Conservation (phyloP, 2,113 vertebrate species). For the human region GRCh38 chr5:72407501-72408000, state of each 20-base stretch:
- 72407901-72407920: background rate
- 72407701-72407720: background rate
- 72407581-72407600: background rate
- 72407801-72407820: slow-evolving; percentile 21
- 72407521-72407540: background rate
- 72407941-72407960: background rate
- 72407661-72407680: background rate
- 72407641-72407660: background rate
- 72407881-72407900: background rate
- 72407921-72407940: background rate
- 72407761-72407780: background rate
- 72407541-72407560: background rate
- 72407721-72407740: background rate
- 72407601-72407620: background rate
- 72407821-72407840: background rate
- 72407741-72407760: background rate
- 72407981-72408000: background rate
- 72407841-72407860: background rate
- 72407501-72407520: background rate
- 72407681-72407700: background rate
- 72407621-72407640: background rate
- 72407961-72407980: background rate
- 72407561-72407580: background rate
- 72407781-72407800: background rate
- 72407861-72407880: background rate